phyloP scores from a whole-genome alignment of 2,888 invertebrate species.

The Achlya flavicornis region DNA sequence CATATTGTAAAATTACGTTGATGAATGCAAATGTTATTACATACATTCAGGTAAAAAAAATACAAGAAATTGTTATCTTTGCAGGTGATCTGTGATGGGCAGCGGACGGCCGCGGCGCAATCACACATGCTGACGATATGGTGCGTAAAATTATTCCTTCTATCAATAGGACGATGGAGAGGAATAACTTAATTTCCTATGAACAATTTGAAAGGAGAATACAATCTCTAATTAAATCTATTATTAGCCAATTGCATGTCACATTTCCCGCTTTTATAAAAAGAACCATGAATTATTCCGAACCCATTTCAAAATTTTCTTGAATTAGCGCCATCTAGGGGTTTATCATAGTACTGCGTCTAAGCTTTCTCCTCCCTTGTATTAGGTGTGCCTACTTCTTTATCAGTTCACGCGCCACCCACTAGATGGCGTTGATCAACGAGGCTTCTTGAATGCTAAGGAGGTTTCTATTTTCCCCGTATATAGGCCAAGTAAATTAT shows the following conservation, averaged over 20 bases:
- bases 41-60: background rate
- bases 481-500: background rate
- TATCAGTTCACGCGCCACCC: slow-evolving; percentile 38
- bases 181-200: no score
- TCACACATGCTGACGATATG: slow-evolving; percentile 91
- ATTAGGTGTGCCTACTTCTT: slow-evolving; percentile 3
- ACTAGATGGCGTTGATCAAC: slow-evolving; percentile 57
- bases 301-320: background rate
- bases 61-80: slow-evolving; percentile 43
- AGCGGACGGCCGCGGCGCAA: slow-evolving; percentile 75
- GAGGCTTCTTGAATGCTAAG: no score
- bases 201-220: no score
- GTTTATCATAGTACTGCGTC: background rate
- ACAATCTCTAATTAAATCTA: no score
- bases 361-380: background rate
- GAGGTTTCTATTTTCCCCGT: background rate
- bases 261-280: no score
- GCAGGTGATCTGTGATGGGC: slow-evolving; percentile 81
- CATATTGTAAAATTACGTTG: no score
- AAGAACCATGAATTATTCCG: background rate
- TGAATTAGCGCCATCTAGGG: slow-evolving; percentile 55
- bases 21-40: no score
- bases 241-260: no score
- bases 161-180: no score
- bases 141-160: slow-evolving; percentile 66